Evolutionary conservation across 1,140 invertebrate species (phyloP).

Genomic region (Coptotermes formosanus): DNA sequence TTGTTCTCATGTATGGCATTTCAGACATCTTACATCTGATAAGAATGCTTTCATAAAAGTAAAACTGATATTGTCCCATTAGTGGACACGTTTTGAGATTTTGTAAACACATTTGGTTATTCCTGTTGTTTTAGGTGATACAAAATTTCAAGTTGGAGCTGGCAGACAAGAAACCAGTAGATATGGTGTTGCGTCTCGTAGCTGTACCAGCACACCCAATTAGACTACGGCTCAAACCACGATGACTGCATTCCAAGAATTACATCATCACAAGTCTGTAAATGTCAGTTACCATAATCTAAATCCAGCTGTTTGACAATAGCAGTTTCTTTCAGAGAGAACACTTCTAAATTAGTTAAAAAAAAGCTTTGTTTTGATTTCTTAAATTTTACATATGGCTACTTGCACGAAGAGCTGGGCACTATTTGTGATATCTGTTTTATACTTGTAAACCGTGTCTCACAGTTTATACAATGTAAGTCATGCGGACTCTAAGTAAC

Average conservation of each 20-base stretch:
- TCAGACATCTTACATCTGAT: too few species aligned
- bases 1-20: too few species aligned
- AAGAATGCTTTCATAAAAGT: too few species aligned
- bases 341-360: neutral
- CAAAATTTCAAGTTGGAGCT: conserved; percentile 15
- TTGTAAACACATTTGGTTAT: neutral
- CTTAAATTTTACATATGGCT: neutral
- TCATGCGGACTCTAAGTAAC: neutral
- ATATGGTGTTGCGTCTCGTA: conserved; percentile 16
- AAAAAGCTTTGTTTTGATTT: neutral
- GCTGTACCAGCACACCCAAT: conserved; percentile 12
- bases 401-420: neutral
- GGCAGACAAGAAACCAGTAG: neutral
- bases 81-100: neutral
- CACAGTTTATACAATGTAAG: neutral
- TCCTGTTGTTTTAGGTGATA: neutral
- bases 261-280: neutral
- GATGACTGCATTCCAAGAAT: neutral
- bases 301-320: neutral
- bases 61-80: too few species aligned
- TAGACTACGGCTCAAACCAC: neutral
- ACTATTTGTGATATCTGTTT: neutral
- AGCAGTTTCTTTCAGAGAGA: neutral
- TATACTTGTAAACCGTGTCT: neutral
- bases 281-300: neutral